These are phyloP conservation scores for Amphiura filiformis DNA, from an alignment of 35 echinoderm and acorn worm species.

Conservation along the genomic window DNA sequence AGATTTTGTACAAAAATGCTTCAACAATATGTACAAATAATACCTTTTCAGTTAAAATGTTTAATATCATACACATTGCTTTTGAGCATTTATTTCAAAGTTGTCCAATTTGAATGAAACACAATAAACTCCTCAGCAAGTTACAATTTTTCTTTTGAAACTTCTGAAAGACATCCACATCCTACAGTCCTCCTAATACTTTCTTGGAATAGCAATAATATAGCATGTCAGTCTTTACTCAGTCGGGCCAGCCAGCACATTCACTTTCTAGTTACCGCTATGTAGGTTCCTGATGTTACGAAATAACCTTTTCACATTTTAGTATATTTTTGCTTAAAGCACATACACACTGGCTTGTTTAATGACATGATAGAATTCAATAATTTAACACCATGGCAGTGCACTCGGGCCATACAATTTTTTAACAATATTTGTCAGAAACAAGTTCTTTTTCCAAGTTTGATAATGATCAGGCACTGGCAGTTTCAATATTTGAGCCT, in stretches of 20 bases:
- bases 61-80: not conserved
- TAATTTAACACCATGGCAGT: not conserved
- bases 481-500: not conserved
- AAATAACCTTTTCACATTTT: not conserved
- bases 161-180: not conserved
- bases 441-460: not conserved
- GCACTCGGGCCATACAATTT: not conserved
- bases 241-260: too few species aligned
- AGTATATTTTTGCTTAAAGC: too few species aligned
- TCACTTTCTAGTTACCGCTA: too few species aligned
- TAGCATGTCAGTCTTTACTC: too few species aligned
- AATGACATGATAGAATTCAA: not conserved
- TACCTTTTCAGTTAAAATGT: not conserved
- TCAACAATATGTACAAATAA: conserved; percentile 5
- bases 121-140: not conserved
- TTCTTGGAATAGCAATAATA: too few species aligned
- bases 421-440: not conserved
- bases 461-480: not conserved
- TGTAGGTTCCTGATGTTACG: too few species aligned
- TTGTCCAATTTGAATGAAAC: not conserved
- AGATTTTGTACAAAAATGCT: conserved; percentile 3
- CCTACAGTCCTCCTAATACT: too few species aligned
- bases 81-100: not conserved
- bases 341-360: not conserved
- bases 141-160: not conserved